phyloP scores from a whole-genome alignment of 2,888 invertebrate species.

The Luperina testacea region DNA sequence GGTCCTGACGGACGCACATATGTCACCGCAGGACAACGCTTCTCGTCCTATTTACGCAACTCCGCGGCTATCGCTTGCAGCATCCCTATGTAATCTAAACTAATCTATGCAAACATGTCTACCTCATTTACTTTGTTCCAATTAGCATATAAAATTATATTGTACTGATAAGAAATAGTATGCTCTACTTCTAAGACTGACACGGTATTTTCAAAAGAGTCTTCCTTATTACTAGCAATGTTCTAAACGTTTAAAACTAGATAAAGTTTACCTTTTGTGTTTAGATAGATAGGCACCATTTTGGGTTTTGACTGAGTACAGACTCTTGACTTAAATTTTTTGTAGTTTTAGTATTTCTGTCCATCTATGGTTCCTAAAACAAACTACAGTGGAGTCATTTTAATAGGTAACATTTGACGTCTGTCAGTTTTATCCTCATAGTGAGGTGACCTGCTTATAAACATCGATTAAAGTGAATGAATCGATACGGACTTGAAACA shows the following conservation, averaged over 20 bases:
- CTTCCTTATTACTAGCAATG: constrained; percentile 18
- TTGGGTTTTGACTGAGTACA: constrained; percentile 5
- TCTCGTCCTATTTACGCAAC: constrained; percentile 80
- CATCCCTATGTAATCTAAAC: constrained; percentile 74
- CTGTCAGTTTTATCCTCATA: too few species aligned
- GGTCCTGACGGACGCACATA: constrained; percentile 65
- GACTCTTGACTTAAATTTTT: constrained; percentile 32
- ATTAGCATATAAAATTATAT: constrained; percentile 70
- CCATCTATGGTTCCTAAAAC: constrained; percentile 5
- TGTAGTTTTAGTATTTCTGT: constrained; percentile 22
- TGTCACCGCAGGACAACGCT: constrained; percentile 71
- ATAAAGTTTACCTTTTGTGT: constrained; percentile 22
- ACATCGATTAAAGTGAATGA: too few species aligned
- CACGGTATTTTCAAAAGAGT: constrained; percentile 41
- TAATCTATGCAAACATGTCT: constrained; percentile 72
- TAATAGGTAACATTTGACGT: too few species aligned
- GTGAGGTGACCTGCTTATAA: too few species aligned
- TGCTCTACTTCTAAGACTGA: constrained; percentile 45
- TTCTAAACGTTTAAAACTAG: constrained; percentile 24
- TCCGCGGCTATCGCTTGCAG: constrained; percentile 72
- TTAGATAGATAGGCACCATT: constrained; percentile 20
- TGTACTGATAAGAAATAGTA: constrained; percentile 71
- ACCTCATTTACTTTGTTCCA: constrained; percentile 68
- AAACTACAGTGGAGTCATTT: too few species aligned
- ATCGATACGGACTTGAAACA: too few species aligned